phyloP scores from a whole-genome alignment of 2,888 invertebrate species.

The Magallana nippona region DNA sequence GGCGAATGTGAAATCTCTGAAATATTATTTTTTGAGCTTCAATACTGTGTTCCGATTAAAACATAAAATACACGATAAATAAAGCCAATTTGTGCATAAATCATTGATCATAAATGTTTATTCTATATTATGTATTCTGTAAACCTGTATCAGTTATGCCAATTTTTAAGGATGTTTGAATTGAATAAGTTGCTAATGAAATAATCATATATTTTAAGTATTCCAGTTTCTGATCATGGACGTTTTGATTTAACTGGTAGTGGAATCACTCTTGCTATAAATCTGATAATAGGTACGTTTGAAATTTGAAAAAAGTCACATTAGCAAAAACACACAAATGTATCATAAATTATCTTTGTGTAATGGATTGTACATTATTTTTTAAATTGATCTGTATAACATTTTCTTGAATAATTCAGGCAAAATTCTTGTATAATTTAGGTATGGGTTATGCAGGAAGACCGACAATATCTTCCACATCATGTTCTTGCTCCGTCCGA shows the following conservation, averaged over 20 bases:
- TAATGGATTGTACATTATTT: background rate
- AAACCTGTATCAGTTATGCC: no score
- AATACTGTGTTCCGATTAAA: no score
- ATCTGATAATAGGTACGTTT: background rate
- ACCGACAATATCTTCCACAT: constrained; percentile 49
- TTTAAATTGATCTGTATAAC: background rate
- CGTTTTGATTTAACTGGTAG: background rate
- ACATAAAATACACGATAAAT: no score
- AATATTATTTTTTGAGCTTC: no score
- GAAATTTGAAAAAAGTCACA: background rate
- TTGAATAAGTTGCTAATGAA: no score
- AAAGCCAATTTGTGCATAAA: no score
- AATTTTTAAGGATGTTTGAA: no score
- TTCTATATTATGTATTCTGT: no score
- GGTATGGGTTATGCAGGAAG: constrained; percentile 52
- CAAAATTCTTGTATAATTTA: constrained; percentile 38
- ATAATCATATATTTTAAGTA: background rate
- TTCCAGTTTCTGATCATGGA: constrained; percentile 14
- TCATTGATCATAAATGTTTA: no score
- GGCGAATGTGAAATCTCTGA: no score
- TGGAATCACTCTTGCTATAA: background rate
- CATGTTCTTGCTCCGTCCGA: constrained; percentile 52
- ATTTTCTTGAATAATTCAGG: no score
- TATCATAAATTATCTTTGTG: background rate
- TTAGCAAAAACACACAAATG: background rate